Evolutionary conservation across 2,888 invertebrate genomes (phyloP), one percentile per base, ranked within the genome.

Genomic region (Melangyna quadrimaculata): DNA sequence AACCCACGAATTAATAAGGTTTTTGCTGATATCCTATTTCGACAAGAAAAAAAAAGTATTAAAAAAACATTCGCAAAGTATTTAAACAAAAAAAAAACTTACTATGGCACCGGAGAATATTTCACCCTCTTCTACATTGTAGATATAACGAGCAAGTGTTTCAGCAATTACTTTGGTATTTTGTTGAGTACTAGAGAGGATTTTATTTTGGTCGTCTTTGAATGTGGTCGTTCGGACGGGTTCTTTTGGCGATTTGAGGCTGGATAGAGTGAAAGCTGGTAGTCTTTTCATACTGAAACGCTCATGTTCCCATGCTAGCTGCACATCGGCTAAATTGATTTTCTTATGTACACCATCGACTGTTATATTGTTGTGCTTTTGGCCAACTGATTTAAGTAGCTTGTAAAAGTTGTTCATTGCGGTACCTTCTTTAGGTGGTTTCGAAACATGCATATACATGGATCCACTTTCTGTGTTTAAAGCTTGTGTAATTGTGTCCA

Each of bases 221-320:
- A 92, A 92, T 19, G 91, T 90, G 2, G 92, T 91, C 0, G 90
- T 90, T 43, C 92, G 89, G 2, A 90, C 74, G 9, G 91, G 89
- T 81, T 91, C 91, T 67, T 89, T 89, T 12, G 92, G 91, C 6
- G 89, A 88, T 81, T 94, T 94, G 6, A 97, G 91, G 1, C 96
- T 94, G 1, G 98, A 98, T 5, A 99, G 89, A 0, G 99, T 99
- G 90, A 98, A 97, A 0, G 98, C 98, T 0, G 98, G 96, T 89
- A 98, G 94, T 87, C 98, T 94, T 87, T 97, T 94, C 88, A 99
- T 97, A 91, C 98, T 98, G 93, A 97, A 99, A 88, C 98, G 93
- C 92, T 99, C 99, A 90, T 99, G 99, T 90, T 99, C 98, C 99
- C 99, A 99, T 0, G 98, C 97, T 32, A 98, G 92, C 73, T 95